These are phyloP conservation scores for Lepus townsendii DNA, from an alignment of 2,797 vertebrate species.

Conservation along the genomic window DNA sequence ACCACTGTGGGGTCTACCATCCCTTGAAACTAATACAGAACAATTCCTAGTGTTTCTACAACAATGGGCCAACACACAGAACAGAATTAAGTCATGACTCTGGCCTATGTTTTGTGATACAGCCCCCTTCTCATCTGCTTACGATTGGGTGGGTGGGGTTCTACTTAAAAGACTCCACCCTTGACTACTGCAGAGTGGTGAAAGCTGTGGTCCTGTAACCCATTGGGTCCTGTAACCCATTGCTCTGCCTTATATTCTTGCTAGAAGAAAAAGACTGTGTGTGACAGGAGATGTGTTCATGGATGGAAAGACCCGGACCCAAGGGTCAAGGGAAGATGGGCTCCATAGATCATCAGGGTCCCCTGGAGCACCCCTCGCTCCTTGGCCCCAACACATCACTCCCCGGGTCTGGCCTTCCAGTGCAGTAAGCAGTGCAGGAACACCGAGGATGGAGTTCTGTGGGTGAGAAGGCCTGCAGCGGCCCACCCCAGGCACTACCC, in stretches of 20 bases:
- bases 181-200: no score
- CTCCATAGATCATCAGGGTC: not conserved
- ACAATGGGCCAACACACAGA: not conserved
- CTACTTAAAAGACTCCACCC: not conserved
- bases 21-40: not conserved
- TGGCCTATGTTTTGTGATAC: not conserved
- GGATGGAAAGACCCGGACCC: not conserved
- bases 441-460: not conserved
- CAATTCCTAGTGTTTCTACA: not conserved
- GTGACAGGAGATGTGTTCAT: not conserved
- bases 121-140: not conserved
- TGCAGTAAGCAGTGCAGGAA: not conserved
- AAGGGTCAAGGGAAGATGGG: not conserved
- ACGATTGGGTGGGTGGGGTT: not conserved
- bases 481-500: not conserved
- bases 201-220: not conserved
- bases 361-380: not conserved
- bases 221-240: not conserved
- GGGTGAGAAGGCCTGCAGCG: not conserved
- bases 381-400: rapidly evolving
- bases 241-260: not conserved
- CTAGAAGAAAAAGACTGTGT: not conserved
- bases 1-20: not conserved
- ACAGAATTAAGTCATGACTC: not conserved
- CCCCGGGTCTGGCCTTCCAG: not conserved